Percentiles rank a stretch among this genome's conserved stretches.
These are phyloP conservation scores for Pseudanteris insignis DNA, from an alignment of 2,888 invertebrate genomes.

Conservation along the genomic window DNA sequence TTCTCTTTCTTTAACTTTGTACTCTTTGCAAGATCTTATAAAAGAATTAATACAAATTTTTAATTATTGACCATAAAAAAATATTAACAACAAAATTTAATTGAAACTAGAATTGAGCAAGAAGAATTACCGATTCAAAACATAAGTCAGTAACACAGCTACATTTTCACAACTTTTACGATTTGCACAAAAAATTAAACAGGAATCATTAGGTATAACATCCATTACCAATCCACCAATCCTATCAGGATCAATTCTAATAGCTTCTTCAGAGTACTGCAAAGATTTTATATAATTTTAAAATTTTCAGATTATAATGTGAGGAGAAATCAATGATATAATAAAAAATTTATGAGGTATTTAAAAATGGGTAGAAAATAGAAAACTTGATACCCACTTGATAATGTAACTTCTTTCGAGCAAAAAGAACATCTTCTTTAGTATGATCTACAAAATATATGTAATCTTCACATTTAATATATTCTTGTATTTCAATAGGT, in stretches of 20 bases:
- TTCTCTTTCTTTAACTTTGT: constrained; percentile 71
- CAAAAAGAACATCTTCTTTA: constrained; percentile 69
- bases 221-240: constrained; percentile 82
- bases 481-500: constrained; percentile 86
- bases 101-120: too few species aligned
- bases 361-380: too few species aligned
- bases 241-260: constrained; percentile 79
- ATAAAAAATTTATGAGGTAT: too few species aligned
- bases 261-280: constrained; percentile 71
- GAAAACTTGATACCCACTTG: constrained; percentile 64
- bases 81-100: too few species aligned
- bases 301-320: too few species aligned
- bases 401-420: constrained; percentile 69
- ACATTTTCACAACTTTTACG: constrained; percentile 93
- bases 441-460: constrained; percentile 70
- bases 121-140: constrained; percentile 69
- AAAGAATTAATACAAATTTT: too few species aligned
- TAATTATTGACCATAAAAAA: too few species aligned
- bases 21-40: constrained; percentile 68
- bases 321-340: too few species aligned
- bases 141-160: constrained; percentile 76
- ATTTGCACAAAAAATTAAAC: constrained; percentile 89
- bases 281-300: too few species aligned
- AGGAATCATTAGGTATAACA: constrained; percentile 81
- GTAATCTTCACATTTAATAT: constrained; percentile 78